Evolutionary conservation across 2,113 vertebrate species (phyloP).

Genomic region (Tympanuchus pallidicinctus): DNA sequence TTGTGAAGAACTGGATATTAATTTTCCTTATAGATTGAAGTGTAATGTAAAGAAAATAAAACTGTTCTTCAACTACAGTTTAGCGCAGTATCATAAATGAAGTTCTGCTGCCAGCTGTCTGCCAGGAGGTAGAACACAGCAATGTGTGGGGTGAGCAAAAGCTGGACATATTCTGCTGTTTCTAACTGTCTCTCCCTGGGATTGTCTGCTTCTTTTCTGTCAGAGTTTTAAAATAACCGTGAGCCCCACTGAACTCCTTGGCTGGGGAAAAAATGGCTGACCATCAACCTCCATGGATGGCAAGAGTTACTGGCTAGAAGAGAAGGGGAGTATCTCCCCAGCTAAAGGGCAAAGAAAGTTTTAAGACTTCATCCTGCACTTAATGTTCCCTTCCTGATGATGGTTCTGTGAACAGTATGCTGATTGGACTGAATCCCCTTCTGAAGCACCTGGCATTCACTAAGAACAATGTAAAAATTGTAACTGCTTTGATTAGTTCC

Average conservation of each 20-base stretch:
- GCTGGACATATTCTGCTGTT: background rate
- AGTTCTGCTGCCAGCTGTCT: conserved; percentile 21
- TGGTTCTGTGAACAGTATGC: background rate
- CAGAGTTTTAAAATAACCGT: background rate
- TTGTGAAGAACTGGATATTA: background rate
- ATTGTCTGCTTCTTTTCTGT: background rate
- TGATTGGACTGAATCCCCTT: background rate
- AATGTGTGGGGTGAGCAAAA: background rate
- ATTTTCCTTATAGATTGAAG: background rate
- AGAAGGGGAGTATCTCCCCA: background rate
- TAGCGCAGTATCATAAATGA: background rate
- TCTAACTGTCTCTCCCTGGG: background rate
- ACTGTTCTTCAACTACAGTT: background rate
- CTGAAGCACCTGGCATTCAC: background rate
- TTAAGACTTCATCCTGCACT: background rate
- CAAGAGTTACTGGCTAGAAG: background rate
- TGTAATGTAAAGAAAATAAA: background rate
- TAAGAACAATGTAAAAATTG: background rate
- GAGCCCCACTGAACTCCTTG: background rate
- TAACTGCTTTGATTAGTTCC: background rate
- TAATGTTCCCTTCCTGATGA: background rate
- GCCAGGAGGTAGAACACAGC: background rate
- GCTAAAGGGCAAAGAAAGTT: accelerated
- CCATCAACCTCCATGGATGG: background rate
- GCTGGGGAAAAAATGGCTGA: background rate